These are phyloP conservation scores for Philantomba maxwellii DNA, from an alignment of 2,113 vertebrate genomes.

Conservation along the genomic window DNA sequence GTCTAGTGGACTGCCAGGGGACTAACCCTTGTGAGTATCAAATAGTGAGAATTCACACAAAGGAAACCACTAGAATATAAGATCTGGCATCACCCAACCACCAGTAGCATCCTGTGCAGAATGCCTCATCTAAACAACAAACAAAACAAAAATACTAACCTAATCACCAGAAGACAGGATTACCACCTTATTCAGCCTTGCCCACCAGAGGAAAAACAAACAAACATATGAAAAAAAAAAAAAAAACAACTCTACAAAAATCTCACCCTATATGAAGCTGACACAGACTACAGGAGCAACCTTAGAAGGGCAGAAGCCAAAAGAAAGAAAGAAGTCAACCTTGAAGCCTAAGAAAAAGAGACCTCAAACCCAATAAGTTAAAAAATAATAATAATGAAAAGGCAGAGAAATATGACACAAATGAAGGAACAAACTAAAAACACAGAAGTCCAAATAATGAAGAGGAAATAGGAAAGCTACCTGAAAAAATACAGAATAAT, in stretches of 20 bases:
- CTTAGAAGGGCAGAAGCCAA: neutral
- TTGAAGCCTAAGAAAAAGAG: neutral
- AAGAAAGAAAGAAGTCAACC: neutral
- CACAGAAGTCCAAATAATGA: neutral
- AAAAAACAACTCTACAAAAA: fast-evolving
- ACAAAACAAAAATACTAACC: neutral
- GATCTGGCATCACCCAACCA: neutral
- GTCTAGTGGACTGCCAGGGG: neutral
- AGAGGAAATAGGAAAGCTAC: neutral
- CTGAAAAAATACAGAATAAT: neutral
- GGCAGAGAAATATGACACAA: neutral
- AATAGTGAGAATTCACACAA: neutral
- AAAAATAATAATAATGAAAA: neutral
- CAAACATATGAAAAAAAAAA: too few species aligned
- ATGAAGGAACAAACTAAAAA: neutral
- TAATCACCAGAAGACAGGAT: neutral
- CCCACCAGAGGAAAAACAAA: neutral
- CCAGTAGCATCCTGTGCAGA: neutral
- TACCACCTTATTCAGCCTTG: neutral
- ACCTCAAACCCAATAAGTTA: neutral
- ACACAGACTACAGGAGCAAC: neutral
- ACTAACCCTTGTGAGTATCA: neutral
- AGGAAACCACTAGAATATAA: neutral
- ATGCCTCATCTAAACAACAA: neutral
- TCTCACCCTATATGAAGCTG: neutral